These are phyloP conservation scores for Sthenelais limicola DNA, from an alignment of 2,888 invertebrate genomes.

Conservation along the genomic window DNA sequence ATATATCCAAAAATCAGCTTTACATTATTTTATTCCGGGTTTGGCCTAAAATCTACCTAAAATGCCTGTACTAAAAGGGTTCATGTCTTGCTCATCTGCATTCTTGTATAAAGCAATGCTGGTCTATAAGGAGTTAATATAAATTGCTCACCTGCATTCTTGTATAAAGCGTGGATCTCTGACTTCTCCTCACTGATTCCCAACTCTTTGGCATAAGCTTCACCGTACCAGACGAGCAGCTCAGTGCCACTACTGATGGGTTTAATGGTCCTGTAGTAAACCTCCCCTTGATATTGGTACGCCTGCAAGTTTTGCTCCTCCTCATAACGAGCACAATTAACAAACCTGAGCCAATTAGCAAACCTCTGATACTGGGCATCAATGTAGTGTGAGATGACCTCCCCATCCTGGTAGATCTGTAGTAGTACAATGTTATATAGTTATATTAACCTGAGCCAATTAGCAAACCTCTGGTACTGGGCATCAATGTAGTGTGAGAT, in stretches of 20 bases:
- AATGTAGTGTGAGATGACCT: conserved; percentile 65
- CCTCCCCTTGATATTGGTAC: conserved; percentile 75
- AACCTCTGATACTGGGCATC: conserved; percentile 73
- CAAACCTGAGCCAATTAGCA: conserved; percentile 77
- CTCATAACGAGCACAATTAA: conserved; percentile 75
- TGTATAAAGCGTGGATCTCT: too few relatives aligned
- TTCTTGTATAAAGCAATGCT: too few relatives aligned
- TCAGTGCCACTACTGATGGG: conserved; percentile 69
- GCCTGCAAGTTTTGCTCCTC: conserved; percentile 76
- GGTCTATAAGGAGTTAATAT: too few relatives aligned
- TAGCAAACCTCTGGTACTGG: too few relatives aligned
- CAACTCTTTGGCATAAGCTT: conserved; percentile 69
- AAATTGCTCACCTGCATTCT: neutral
- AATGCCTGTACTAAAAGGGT: too few relatives aligned
- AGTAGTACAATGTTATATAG: too few relatives aligned
- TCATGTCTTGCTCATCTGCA: neutral
- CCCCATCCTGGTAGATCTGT: conserved; percentile 55
- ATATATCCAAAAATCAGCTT: too few relatives aligned
- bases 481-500: too few relatives aligned
- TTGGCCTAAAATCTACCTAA: too few relatives aligned
- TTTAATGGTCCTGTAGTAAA: conserved; percentile 72
- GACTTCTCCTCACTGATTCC: conserved; percentile 55
- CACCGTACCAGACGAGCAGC: conserved; percentile 73
- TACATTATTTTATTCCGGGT: too few relatives aligned
- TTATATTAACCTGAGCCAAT: too few relatives aligned